These are phyloP conservation scores for Eupithecia vulgata DNA, from an alignment of 2,888 invertebrate species.

Conservation along the genomic window DNA sequence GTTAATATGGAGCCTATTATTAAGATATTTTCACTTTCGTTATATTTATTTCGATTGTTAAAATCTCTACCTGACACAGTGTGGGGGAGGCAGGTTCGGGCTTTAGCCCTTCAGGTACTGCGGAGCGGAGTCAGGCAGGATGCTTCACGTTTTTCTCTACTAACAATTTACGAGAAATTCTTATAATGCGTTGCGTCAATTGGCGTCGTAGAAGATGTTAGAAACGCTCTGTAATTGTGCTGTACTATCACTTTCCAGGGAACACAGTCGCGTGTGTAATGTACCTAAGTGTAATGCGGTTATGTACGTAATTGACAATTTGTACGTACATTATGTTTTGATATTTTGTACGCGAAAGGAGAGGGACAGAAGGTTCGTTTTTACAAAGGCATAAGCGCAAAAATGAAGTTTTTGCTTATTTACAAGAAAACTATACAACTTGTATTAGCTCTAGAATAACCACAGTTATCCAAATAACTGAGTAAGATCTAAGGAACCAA, in stretches of 20 bases:
- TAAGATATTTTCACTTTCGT: background rate
- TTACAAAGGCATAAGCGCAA: too few relatives aligned
- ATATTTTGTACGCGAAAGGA: background rate
- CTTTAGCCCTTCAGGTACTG: too few relatives aligned
- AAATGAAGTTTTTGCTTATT: too few relatives aligned
- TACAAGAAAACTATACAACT: too few relatives aligned
- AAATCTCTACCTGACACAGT: too few relatives aligned
- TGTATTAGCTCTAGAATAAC: too few relatives aligned
- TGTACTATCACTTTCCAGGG: constrained; percentile 54
- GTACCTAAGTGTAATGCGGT: constrained; percentile 21
- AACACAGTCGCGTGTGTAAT: constrained; percentile 12
- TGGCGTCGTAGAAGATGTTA: constrained; percentile 47
- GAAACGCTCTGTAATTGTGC: constrained; percentile 51
- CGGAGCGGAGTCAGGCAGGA: too few relatives aligned
- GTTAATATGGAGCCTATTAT: background rate
- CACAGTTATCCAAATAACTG: too few relatives aligned
- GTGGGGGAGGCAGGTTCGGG: too few relatives aligned
- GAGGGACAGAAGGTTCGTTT: too few relatives aligned
- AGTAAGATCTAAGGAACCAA: too few relatives aligned
- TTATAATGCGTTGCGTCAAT: constrained; percentile 22
- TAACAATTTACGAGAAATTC: background rate
- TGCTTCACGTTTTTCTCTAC: background rate
- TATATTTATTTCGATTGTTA: background rate
- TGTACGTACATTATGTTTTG: background rate
- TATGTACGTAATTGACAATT: constrained; percentile 13